Evolutionary conservation across 2,797 vertebrate genomes (phyloP).

Genomic region (Anguilla marmorata): DNA sequence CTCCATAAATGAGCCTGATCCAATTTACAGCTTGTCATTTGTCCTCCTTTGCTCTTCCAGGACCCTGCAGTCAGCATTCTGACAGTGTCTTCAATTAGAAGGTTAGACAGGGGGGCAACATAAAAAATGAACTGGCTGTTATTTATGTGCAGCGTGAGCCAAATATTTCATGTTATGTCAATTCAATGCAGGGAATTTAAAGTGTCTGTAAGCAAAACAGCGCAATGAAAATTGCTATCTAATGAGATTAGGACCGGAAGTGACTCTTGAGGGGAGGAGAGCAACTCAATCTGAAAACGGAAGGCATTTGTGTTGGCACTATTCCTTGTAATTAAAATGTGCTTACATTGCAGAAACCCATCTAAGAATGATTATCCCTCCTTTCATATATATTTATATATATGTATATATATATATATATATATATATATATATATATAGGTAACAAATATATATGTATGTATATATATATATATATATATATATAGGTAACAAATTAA

Average conservation of each 20-base stretch:
- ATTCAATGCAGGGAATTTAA: slow-evolving; percentile 9
- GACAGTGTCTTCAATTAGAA: slow-evolving; percentile 20
- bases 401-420: too few relatives aligned
- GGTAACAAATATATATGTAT: too few relatives aligned
- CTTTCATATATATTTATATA: background rate
- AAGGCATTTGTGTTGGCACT: background rate
- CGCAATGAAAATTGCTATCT: background rate
- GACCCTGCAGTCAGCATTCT: slow-evolving; percentile 13
- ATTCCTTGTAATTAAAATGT: background rate
- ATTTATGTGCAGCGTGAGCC: slow-evolving; percentile 9
- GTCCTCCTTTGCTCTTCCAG: background rate
- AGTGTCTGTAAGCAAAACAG: background rate
- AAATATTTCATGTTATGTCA: slow-evolving; percentile 32
- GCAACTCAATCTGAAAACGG: background rate
- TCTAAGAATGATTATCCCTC: background rate
- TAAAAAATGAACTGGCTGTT: slow-evolving; percentile 10
- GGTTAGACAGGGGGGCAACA: background rate
- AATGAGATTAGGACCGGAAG: slow-evolving; percentile 16
- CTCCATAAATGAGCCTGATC: slow-evolving; percentile 25
- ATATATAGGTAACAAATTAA: too few relatives aligned
- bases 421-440: too few relatives aligned
- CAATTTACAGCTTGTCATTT: background rate
- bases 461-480: too few relatives aligned
- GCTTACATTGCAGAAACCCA: background rate
- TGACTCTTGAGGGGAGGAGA: background rate